Base-by-base conservation (phyloP, 2,888 invertebrate genomes). In the Apotomis betuletana region DNA sequence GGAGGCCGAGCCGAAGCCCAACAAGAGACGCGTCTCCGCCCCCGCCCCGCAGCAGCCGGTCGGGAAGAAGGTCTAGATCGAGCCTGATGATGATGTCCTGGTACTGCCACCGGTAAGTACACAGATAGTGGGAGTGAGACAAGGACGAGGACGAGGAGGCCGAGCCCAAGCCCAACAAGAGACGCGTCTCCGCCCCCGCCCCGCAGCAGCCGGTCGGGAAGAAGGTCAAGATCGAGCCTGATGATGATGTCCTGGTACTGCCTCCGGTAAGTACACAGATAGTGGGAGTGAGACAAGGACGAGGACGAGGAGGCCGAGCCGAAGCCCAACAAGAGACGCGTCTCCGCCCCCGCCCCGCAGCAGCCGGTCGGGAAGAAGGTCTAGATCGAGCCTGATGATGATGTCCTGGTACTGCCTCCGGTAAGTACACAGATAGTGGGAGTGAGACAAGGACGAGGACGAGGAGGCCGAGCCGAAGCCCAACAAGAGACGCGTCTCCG, bases 201-300 rank as follows among this genome's bases (percentile, higher is more conserved):
- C 27, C 62, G 49, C 49, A 5, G 27, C 55, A 9, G 52, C 49
- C 41, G 15, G 61, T 67, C 68, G 67, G 60, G 4, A 88, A 89
- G 80, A 87, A 83, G 76, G 75, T 87, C 49, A 87, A 85, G 75
- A 4, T 85, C 1, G 88, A 88, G 44, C 72, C 65, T 10, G 81
- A 82, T 8, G 73, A 78, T 6, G 68, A 67, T 0, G 68, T 81
- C 3, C 51, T 81, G 5, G 77, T 77, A 4, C 54, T 87, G 55
- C 85, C 86, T 0, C 73, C 80, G 77, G 87, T 87, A 46, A 95
- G 67, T 96, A 49, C 49, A 41, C 94, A 94, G 75, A 90, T 94
- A n/a, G 89, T 97, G 0, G 94, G 95, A 95, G 10, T 90, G 97
- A 0, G 97, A 97, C 81, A 94, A 96, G 77, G 90, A 89, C 46